Evolutionary conservation across 2,113 vertebrate genomes (phyloP).

Genomic region (Stigmatopora argus): DNA sequence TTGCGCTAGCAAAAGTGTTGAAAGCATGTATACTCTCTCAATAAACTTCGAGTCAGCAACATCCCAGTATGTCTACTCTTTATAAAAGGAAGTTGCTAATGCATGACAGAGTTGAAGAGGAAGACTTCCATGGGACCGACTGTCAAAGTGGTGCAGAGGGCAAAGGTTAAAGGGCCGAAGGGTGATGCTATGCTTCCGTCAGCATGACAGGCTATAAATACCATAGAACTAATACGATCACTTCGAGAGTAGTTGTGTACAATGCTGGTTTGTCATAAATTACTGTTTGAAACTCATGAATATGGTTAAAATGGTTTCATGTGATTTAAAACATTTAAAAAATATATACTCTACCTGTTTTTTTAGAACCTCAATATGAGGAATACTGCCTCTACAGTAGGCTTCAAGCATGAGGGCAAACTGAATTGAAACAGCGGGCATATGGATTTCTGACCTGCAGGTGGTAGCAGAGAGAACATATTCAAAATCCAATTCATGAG

Average conservation of each 20-base stretch:
- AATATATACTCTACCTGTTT: constrained; percentile 77
- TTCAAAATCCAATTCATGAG: no score
- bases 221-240: background rate
- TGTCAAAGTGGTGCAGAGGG: constrained; percentile 25
- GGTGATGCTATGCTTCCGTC: constrained; percentile 19
- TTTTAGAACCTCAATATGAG: constrained; percentile 95
- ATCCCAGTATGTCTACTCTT: background rate
- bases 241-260: constrained; percentile 5
- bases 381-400: constrained; percentile 89
- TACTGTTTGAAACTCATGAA: background rate
- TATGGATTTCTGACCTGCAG: constrained; percentile 90
- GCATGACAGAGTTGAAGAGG: constrained; percentile 35
- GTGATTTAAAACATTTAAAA: background rate
- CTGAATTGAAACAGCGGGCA: constrained; percentile 85
- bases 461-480: constrained; percentile 20
- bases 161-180: constrained; percentile 32
- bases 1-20: no score
- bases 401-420: constrained; percentile 94
- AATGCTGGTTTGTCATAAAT: background rate
- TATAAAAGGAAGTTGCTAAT: constrained; percentile 49
- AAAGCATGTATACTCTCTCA: background rate
- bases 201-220: constrained; percentile 34
- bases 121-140: constrained; percentile 37
- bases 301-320: background rate
- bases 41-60: constrained; percentile 14